phyloP scores from a whole-genome alignment of 2,797 vertebrate species.

The Dermochelys coriacea region DNA sequence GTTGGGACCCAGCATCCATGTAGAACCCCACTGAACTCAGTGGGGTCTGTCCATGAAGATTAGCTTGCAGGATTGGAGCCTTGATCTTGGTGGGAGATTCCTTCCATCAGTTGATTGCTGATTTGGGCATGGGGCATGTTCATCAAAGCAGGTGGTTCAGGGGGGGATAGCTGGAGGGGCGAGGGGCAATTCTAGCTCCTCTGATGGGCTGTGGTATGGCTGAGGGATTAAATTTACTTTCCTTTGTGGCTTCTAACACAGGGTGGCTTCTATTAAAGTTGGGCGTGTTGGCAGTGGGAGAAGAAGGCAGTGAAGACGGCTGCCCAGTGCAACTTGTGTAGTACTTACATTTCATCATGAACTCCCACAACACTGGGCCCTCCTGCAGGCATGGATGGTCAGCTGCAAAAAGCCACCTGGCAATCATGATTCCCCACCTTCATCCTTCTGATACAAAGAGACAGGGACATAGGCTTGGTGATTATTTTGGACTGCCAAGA shows the following conservation, averaged over 20 bases:
- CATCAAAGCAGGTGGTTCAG: not conserved
- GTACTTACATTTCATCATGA: slow-evolving; percentile 52
- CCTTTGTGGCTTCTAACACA: not conserved
- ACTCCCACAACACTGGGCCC: slow-evolving; percentile 28
- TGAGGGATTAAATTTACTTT: not conserved
- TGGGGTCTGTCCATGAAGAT: not conserved
- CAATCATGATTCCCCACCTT: slow-evolving; percentile 49
- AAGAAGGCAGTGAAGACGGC: not conserved
- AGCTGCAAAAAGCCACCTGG: not conserved
- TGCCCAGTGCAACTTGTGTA: not conserved
- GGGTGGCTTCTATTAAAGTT: too few species aligned
- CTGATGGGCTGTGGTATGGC: too few species aligned
- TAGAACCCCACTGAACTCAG: not conserved
- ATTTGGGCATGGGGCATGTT: not conserved
- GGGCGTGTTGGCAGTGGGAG: too few species aligned
- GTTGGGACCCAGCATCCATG: not conserved
- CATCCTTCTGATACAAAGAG: slow-evolving; percentile 25
- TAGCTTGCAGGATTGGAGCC: not conserved
- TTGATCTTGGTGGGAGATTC: not conserved
- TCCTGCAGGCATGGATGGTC: slow-evolving; percentile 6
- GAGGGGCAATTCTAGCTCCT: too few species aligned
- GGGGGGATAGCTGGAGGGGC: not conserved
- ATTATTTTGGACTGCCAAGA: not conserved
- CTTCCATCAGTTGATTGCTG: not conserved
- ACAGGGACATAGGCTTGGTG: not conserved